Conservation (phyloP, 92 coral and sea anemone species). For the Meandrina meandrites region DNA sequence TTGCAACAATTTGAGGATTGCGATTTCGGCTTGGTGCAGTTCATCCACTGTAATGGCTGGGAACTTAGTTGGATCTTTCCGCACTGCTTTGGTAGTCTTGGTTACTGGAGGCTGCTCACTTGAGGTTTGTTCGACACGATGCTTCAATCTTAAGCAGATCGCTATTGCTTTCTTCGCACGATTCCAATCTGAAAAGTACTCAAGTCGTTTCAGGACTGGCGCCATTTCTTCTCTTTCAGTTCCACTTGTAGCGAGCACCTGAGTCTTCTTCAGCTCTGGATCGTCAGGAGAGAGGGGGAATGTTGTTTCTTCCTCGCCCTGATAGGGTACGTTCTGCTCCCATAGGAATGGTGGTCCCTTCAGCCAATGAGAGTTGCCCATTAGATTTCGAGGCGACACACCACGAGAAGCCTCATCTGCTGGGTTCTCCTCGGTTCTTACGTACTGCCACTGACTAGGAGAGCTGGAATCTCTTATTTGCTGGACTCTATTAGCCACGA, state of each 20-base stretch:
- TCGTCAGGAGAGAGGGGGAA: background rate
- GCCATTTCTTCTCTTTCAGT: background rate
- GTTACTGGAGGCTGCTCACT: no score
- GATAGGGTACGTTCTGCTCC: background rate
- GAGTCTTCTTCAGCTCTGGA: background rate
- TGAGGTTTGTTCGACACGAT: no score
- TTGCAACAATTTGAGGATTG: no score
- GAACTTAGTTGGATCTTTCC: no score
- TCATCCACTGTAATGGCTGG: no score
- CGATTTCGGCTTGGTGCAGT: no score
- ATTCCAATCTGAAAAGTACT: no score
- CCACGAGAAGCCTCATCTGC: background rate
- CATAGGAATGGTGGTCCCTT: background rate
- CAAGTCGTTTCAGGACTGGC: no score
- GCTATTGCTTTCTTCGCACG: no score
- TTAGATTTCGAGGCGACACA: no score
- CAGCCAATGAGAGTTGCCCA: background rate
- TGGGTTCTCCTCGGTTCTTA: background rate
- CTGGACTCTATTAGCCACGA: background rate
- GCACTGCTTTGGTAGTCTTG: no score
- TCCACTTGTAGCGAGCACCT: background rate
- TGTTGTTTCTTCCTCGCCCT: background rate
- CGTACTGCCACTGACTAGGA: background rate
- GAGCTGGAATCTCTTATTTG: background rate
- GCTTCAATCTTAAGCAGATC: no score